A percentile compares a stretch with the other conserved stretches of the same genome.
These are phyloP conservation scores for Brachyopa scutellaris DNA, from an alignment of 2,888 invertebrate species.

Conservation along the genomic window DNA sequence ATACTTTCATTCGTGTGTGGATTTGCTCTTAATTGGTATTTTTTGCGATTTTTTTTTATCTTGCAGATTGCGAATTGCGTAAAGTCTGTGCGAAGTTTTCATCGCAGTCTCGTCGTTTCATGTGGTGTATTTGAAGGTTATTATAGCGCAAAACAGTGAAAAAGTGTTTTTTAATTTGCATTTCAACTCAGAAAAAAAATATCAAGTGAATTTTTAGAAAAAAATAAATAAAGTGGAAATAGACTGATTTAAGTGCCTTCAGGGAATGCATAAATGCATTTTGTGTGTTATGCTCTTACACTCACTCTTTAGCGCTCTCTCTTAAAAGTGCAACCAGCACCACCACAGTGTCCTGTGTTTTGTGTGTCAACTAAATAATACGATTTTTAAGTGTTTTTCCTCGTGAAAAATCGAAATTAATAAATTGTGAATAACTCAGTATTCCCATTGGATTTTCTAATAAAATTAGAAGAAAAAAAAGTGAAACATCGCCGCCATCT, in stretches of 20 bases:
- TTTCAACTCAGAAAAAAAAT: not conserved
- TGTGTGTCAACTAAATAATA: not conserved
- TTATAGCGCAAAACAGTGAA: too few relatives aligned
- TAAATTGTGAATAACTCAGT: constrained; percentile 24
- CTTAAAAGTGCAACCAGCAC: constrained; percentile 25
- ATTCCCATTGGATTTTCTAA: constrained; percentile 39
- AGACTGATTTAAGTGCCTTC: constrained; percentile 76
- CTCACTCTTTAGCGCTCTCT: constrained; percentile 29
- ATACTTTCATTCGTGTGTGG: constrained; percentile 49
- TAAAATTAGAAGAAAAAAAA: constrained; percentile 4
- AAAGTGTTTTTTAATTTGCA: constrained; percentile 2
- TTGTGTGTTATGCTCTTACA: constrained; percentile 62
- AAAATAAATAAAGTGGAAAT: constrained; percentile 54
- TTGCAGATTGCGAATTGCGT: constrained; percentile 63
- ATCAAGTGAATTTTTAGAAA: constrained; percentile 15
- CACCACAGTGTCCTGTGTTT: constrained; percentile 22
- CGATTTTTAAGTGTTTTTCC: constrained; percentile 23
- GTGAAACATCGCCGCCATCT: not conserved
- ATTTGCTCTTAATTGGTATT: constrained; percentile 25
- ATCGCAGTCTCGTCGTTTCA: constrained; percentile 18
- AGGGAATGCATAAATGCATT: constrained; percentile 74
- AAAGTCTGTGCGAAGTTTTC: constrained; percentile 59
- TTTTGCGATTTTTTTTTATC: constrained; percentile 43
- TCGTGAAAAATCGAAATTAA: constrained; percentile 28
- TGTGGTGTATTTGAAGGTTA: too few relatives aligned